Evolutionary conservation across 2,888 invertebrate species (phyloP).

Genomic region (Sclerodermus sp.): DNA sequence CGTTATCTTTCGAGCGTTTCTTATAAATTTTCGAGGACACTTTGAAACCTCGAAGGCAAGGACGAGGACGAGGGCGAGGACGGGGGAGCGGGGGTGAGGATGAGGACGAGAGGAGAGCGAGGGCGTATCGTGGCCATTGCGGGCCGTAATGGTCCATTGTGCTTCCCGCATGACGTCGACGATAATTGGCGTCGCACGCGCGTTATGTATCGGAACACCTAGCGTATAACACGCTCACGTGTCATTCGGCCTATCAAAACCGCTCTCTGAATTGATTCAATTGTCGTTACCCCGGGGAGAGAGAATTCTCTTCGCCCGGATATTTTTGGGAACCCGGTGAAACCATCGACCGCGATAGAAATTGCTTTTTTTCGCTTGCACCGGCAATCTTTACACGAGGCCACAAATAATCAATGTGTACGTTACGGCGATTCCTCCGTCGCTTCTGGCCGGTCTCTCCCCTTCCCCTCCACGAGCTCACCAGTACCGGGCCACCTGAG

Average conservation of each 20-base stretch:
- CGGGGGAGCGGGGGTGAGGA: too few species aligned
- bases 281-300: constrained; percentile 40
- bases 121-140: not conserved
- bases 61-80: too few species aligned
- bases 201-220: constrained; percentile 39
- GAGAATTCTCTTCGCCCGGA: constrained; percentile 30
- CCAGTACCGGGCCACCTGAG: too few species aligned
- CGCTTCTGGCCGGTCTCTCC: too few species aligned
- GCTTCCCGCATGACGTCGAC: constrained; percentile 8
- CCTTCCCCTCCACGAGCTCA: too few species aligned
- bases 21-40: too few species aligned
- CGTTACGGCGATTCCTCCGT: too few species aligned
- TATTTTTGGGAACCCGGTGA: constrained; percentile 32
- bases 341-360: constrained; percentile 11
- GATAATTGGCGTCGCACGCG: constrained; percentile 36
- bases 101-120: too few species aligned
- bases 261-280: constrained; percentile 46
- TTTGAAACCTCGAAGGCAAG: too few species aligned
- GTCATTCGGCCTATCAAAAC: constrained; percentile 41
- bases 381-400: not conserved
- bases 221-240: constrained; percentile 37
- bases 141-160: not conserved
- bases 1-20: too few species aligned
- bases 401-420: not conserved
- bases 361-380: constrained; percentile 5